phyloP scores from a whole-genome alignment of 2,888 invertebrate species.

The Germaria angustata region DNA sequence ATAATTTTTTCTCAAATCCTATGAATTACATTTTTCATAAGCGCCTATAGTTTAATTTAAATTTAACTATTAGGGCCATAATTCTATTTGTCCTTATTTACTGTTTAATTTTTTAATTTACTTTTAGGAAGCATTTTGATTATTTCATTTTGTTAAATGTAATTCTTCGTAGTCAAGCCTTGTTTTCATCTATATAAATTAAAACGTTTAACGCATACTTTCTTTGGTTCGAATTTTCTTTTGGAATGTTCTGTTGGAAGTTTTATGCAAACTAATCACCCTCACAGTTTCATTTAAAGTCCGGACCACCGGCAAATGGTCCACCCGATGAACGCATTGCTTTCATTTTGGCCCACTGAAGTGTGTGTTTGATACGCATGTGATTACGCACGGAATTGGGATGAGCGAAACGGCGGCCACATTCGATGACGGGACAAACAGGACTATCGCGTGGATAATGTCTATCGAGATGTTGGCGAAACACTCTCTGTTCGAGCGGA shows the following conservation, averaged over 20 bases:
- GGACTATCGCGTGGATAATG: conserved; percentile 93
- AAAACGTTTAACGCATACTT: conserved; percentile 34
- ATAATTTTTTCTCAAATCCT: background rate
- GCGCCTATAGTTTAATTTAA: background rate
- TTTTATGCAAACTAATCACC: conserved; percentile 59
- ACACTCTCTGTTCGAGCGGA: conserved; percentile 84
- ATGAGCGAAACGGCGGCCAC: conserved; percentile 88
- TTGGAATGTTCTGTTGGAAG: conserved; percentile 50
- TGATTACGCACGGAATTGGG: conserved; percentile 93
- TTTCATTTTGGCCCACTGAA: conserved; percentile 92
- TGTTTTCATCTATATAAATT: conserved; percentile 14
- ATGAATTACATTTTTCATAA: background rate
- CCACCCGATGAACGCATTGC: conserved; percentile 82
- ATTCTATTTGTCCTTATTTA: background rate
- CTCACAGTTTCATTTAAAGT: conserved; percentile 79
- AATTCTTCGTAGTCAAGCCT: conserved; percentile 46
- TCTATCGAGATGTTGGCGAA: conserved; percentile 88
- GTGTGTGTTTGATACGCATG: conserved; percentile 90
- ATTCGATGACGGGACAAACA: conserved; percentile 88
- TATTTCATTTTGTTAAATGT: conserved; percentile 29
- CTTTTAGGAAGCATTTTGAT: conserved; percentile 63
- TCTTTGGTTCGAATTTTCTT: conserved; percentile 28
- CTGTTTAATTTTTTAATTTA: conserved; percentile 7
- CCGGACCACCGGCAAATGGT: conserved; percentile 79
- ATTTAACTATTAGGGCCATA: conserved; percentile 10